phyloP scores from a whole-genome alignment of 2,113 vertebrate species.

The Prochilodus magdalenae region DNA sequence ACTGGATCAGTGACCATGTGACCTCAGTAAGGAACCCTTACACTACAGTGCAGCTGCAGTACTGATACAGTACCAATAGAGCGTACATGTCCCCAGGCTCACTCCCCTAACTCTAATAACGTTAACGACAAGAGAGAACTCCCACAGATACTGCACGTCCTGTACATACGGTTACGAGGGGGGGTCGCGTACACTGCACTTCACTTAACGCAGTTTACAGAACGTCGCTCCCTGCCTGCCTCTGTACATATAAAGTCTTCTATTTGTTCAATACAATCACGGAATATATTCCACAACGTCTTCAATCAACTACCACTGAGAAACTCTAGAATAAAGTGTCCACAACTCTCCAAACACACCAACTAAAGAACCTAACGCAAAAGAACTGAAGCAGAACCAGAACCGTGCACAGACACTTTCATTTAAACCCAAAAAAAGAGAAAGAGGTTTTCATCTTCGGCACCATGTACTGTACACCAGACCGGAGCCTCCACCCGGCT shows the following conservation, averaged over 20 bases:
- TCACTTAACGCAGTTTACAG: constrained; percentile 3
- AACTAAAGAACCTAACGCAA: constrained; percentile 4
- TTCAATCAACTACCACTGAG: background rate
- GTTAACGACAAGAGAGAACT: constrained; percentile 1
- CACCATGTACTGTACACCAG: too few relatives aligned
- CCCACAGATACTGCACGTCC: constrained; percentile 23
- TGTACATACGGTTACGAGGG: constrained; percentile 25
- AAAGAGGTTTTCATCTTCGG: too few relatives aligned
- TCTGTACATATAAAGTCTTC: constrained; percentile 33
- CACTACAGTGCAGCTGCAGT: constrained; percentile 11
- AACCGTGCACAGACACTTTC: too few relatives aligned
- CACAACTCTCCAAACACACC: background rate
- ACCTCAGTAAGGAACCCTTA: constrained; percentile 28
- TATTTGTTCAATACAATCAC: constrained; percentile 35
- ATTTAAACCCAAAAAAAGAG: too few relatives aligned
- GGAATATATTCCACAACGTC: constrained; percentile 15
- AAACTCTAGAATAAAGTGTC: background rate
- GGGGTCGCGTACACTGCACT: background rate
- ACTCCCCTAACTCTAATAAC: constrained; percentile 22
- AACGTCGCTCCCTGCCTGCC: constrained; percentile 23
- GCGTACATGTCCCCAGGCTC: constrained; percentile 4
- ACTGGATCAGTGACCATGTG: constrained; percentile 23
- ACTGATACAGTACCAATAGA: constrained; percentile 53
- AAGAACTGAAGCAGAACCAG: too few relatives aligned
- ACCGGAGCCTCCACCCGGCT: too few relatives aligned